Conservation (phyloP, 2,113 vertebrate species). For the Daphoenositta chrysoptera region DNA sequence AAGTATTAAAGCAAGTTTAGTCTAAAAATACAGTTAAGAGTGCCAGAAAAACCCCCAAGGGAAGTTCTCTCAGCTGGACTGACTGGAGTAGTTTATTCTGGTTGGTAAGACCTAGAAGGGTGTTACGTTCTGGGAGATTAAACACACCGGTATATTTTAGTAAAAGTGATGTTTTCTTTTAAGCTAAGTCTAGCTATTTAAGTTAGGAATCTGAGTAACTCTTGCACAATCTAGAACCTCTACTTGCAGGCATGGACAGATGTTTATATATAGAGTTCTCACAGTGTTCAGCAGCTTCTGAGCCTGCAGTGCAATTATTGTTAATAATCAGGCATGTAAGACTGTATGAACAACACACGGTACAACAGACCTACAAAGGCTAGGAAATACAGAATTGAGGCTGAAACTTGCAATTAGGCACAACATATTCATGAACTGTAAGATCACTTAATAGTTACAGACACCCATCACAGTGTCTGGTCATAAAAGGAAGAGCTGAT, state of each 20-base stretch:
- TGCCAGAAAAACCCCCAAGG: not conserved
- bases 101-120: not conserved
- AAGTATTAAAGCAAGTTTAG: not conserved
- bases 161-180: not conserved
- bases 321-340: constrained; percentile 32
- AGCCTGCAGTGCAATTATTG: constrained; percentile 59
- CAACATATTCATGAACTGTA: constrained; percentile 15
- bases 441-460: constrained; percentile 56
- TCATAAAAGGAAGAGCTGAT: constrained; percentile 57
- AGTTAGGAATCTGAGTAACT: not conserved
- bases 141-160: not conserved
- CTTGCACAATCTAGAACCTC: not conserved
- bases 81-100: not conserved
- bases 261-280: constrained; percentile 48
- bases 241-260: not conserved
- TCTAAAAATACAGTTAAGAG: not conserved
- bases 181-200: not conserved
- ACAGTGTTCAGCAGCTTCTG: constrained; percentile 68
- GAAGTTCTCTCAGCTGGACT: not conserved
- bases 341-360: not conserved
- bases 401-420: constrained; percentile 42
- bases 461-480: constrained; percentile 62
- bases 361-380: constrained; percentile 14
- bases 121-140: not conserved
- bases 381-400: constrained; percentile 16